A percentile compares a stretch with the other conserved stretches of the same genome.
Conservation (phyloP, 2,113 vertebrate genomes). For the Catharus minimus region DNA sequence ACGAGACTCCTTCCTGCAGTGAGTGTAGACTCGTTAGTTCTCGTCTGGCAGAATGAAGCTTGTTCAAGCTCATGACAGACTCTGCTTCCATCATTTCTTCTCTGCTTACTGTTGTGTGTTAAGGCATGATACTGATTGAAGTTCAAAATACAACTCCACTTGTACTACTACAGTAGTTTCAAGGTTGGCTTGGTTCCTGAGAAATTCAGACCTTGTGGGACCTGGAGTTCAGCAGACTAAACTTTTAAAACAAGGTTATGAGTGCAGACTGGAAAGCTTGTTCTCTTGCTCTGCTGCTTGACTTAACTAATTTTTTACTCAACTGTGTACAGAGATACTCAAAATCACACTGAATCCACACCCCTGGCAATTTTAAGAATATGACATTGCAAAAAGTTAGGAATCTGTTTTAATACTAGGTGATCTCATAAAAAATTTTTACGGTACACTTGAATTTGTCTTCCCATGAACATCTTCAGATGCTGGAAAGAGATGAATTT, state of each 20-base stretch:
- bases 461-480: background rate
- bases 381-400: background rate
- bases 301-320: background rate
- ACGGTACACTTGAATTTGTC: background rate
- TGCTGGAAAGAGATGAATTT: background rate
- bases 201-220: background rate
- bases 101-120: background rate
- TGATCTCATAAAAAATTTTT: background rate
- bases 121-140: background rate
- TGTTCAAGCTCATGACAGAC: background rate
- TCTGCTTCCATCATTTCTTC: background rate
- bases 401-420: background rate
- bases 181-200: background rate
- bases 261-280: background rate
- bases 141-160: background rate
- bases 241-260: background rate
- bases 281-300: background rate
- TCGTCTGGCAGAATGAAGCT: background rate
- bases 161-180: background rate
- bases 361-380: background rate
- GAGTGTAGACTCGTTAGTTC: background rate
- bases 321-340: background rate
- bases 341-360: background rate
- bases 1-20: background rate
- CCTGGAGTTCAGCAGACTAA: background rate